These are phyloP conservation scores for Aleadryas rufinucha DNA, from an alignment of 2,113 vertebrate species.

Conservation along the genomic window DNA sequence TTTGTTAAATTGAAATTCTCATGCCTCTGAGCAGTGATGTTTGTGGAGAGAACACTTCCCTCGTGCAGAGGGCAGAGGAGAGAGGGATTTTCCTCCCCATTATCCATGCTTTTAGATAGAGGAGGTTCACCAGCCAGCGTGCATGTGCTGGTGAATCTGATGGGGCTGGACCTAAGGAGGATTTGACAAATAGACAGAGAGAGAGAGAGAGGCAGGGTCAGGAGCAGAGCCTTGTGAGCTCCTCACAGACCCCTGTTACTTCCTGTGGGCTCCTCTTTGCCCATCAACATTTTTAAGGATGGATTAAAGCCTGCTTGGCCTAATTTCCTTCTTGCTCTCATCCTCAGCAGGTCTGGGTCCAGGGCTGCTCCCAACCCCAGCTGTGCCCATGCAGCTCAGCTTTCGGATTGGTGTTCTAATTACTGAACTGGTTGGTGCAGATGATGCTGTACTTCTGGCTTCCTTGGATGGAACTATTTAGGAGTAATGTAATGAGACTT, in stretches of 20 bases:
- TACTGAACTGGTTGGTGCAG: neutral
- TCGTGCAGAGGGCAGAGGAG: neutral
- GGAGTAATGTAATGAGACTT: accelerated
- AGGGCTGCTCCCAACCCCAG: neutral
- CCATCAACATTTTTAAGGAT: neutral
- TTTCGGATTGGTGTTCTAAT: neutral
- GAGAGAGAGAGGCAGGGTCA: neutral
- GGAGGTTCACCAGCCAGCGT: neutral
- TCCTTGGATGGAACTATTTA: neutral
- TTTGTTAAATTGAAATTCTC: neutral
- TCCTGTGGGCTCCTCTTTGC: neutral
- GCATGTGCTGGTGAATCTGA: neutral
- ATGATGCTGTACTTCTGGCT: neutral
- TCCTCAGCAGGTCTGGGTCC: neutral
- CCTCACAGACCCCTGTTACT: neutral
- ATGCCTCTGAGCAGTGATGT: neutral
- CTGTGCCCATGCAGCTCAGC: accelerated
- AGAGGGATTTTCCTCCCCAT: neutral
- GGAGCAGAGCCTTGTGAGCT: neutral
- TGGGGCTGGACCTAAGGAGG: neutral
- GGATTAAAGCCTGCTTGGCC: neutral
- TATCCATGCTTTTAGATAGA: neutral
- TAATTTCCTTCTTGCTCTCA: accelerated
- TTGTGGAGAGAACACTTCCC: neutral
- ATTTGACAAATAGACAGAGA: accelerated